Conservation (phyloP, 2,888 invertebrate species). For the Bombylius major region DNA sequence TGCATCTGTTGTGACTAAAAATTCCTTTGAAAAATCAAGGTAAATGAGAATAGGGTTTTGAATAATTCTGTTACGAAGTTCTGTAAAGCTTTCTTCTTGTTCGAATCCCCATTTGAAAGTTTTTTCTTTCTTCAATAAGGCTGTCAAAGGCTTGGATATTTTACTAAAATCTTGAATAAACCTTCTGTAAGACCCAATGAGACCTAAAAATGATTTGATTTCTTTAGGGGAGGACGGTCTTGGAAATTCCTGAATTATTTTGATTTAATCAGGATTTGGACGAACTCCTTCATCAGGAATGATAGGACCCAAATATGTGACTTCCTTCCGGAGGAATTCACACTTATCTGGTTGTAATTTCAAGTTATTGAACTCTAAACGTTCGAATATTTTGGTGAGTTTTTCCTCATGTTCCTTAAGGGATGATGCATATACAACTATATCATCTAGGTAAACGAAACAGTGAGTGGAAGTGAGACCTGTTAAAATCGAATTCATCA, state of each 20-base stretch:
- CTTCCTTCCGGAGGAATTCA: slow-evolving; percentile 6
- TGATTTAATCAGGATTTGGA: slow-evolving; percentile 1
- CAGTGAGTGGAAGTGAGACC: slow-evolving; percentile 4
- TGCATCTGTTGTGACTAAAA: neutral
- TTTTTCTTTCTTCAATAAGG: neutral
- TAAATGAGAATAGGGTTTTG: neutral
- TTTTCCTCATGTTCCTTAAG: slow-evolving; percentile 3
- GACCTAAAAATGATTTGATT: slow-evolving; percentile 16
- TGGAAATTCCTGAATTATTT: slow-evolving; percentile 4
- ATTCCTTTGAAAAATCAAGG: neutral
- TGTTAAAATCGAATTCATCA: slow-evolving; percentile 9
- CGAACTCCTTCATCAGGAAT: slow-evolving; percentile 2
- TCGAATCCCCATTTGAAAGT: slow-evolving; percentile 2
- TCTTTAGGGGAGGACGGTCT: slow-evolving; percentile 15
- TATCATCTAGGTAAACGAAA: slow-evolving; percentile 11
- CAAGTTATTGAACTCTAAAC: slow-evolving; percentile 2
- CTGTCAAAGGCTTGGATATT: neutral
- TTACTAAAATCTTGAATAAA: slow-evolving; percentile 4
- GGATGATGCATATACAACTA: slow-evolving; percentile 8
- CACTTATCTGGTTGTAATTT: slow-evolving; percentile 7
- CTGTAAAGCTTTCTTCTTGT: slow-evolving; percentile 1
- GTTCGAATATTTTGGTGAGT: slow-evolving; percentile 1
- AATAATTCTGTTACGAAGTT: neutral
- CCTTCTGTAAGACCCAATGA: slow-evolving; percentile 13
- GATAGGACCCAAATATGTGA: slow-evolving; percentile 7